A percentile compares a stretch with the other conserved stretches of the same genome.
These are phyloP conservation scores for Micromussa lordhowensis DNA, from an alignment of 92 coral and sea anemone species.

Conservation along the genomic window DNA sequence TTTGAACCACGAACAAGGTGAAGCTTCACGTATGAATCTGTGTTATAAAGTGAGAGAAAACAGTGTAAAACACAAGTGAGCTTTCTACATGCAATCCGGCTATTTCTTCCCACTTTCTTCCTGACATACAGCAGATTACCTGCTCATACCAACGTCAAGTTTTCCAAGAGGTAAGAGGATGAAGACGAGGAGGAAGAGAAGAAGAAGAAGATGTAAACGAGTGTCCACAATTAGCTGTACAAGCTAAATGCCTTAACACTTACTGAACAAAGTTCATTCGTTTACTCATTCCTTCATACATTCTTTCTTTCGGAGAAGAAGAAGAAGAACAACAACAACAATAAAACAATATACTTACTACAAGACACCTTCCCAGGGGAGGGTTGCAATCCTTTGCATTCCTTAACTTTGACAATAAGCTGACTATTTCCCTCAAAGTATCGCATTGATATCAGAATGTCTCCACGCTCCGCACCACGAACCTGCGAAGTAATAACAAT, in stretches of 20 bases:
- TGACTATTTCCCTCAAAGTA: constrained; percentile 75
- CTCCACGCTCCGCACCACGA: constrained; percentile 96
- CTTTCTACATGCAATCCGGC: neutral
- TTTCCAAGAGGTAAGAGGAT: no score
- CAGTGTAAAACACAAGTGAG: neutral
- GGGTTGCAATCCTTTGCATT: constrained; percentile 76
- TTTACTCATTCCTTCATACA: no score
- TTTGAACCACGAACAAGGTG: constrained; percentile 88
- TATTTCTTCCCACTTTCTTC: neutral
- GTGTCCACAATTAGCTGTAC: no score
- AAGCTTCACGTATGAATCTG: constrained; percentile 92
- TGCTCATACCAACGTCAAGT: no score
- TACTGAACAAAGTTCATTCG: no score
- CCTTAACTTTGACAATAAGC: constrained; percentile 75
- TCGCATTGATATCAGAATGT: constrained; percentile 66
- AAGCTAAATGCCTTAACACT: no score
- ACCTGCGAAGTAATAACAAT: constrained; percentile 43
- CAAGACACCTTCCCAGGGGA: constrained; percentile 68
- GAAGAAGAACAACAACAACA: no score
- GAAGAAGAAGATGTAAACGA: no score
- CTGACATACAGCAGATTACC: no score
- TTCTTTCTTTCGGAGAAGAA: no score
- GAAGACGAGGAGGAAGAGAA: neutral
- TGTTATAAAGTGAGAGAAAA: neutral
- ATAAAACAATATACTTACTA: constrained; percentile 60